A percentile compares a stretch with the other conserved stretches of the same genome.
These are phyloP conservation scores for Clivina fossor DNA, from an alignment of 2,888 invertebrate species.

Conservation along the genomic window DNA sequence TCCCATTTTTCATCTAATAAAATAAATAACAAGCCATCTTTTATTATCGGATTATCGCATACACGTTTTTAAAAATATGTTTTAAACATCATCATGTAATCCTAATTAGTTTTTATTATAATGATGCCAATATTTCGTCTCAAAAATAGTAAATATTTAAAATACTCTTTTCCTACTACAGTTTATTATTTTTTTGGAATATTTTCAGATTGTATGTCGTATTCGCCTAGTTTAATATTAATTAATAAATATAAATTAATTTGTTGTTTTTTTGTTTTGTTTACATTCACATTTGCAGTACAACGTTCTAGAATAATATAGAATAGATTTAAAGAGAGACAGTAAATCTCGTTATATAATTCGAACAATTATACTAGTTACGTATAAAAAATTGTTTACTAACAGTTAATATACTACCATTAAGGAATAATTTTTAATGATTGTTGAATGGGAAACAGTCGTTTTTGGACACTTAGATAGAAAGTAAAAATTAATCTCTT, in stretches of 20 bases:
- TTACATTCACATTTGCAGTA: conserved; percentile 27
- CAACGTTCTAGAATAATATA: conserved; percentile 15
- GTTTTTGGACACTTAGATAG: conserved; percentile 20
- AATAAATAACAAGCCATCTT: background rate
- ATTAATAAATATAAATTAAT: background rate
- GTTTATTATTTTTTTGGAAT: background rate
- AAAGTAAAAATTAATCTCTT: background rate
- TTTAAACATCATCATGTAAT: conserved; percentile 15
- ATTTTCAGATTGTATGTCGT: conserved; percentile 12
- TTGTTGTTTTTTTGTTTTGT: background rate
- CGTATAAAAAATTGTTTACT: conserved; percentile 33
- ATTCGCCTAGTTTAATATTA: background rate
- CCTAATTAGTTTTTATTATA: conserved; percentile 8
- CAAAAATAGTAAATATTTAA: conserved; percentile 32
- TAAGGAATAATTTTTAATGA: conserved; percentile 13
- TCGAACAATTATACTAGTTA: conserved; percentile 27
- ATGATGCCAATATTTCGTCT: conserved; percentile 27
- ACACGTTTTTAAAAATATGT: too few species aligned
- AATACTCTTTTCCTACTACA: conserved; percentile 17
- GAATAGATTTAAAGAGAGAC: conserved; percentile 12
- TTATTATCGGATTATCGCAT: too few species aligned
- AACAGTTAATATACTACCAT: conserved; percentile 20
- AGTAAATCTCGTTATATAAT: conserved; percentile 6
- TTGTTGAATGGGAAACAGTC: conserved; percentile 24
- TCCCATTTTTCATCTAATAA: background rate